Base-by-base conservation (phyloP, 2,113 vertebrate genomes). In the Tyto alba region DNA sequence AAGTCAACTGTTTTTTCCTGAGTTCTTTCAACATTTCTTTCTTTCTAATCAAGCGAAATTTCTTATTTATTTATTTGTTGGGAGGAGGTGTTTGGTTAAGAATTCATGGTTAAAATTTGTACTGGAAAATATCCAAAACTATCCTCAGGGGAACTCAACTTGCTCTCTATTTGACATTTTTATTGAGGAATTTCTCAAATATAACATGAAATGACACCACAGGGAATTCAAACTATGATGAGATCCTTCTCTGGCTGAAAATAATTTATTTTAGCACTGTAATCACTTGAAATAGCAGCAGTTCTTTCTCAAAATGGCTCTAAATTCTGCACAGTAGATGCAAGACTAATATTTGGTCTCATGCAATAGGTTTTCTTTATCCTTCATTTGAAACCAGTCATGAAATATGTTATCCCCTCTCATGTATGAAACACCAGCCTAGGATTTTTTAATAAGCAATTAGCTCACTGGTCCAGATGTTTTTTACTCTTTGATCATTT, bases 141-240 rank as follows among this genome's bases (percentile, higher is more conserved):
- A 57, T 93, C 95, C 97, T 96, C 92, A 19, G 53, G 92, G 96
- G 96, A 97, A 88, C 45, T 90, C 52, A 52, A 45, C 96, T 97
- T 66, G 50, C 88, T 97, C 92, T 98, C 93, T 95, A 72, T 97
- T 98, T 98, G 98, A 98, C 97, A 97, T 97, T 98, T 98, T 98
- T 98, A 98, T 98, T 97, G 97, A 97, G 97, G 96, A 98, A 97
- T 98, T 98, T 98, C 98, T 98, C 95, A 98, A 97, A 98, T 98
- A 97, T 95, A 97, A 98, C 95, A 93, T 85, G 97, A 98, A 98
- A 98, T 97, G 88, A 97, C 92, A 97, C 96, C 89, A 66, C 75
- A 73, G 98, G 95, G 98, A 97, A 95, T 95, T 95, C 64, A 93
- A 91, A 94, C 94, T 92, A 72, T 90, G 90, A 92, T 94, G 94